Base-by-base conservation (phyloP, 30 jellyfish, hydroid and myxozoan species). In the Pseudorhiza aurosa region DNA sequence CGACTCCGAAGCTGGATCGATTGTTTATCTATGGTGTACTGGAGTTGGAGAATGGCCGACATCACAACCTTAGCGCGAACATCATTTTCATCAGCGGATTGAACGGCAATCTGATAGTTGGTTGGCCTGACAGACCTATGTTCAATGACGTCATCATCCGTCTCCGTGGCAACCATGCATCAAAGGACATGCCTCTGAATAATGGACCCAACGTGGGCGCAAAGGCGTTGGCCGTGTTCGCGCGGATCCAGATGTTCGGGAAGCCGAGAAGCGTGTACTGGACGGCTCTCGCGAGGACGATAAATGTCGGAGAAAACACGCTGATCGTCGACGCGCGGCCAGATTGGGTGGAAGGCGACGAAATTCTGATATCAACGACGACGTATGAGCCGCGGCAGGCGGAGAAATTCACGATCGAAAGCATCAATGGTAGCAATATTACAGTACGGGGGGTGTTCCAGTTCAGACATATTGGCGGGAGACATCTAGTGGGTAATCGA, bases 331-430 rank as follows among this genome's bases (percentile, higher is more conserved):
- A 65, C 25, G 85, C 72, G 37, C 72, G 77, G 11, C 88, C 87
- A 17, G 97, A 93, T 32, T 93, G 99, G 99, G 80, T 63, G 27
- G 88, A 57, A 14, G 97, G 96, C 2, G 97, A 86, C 60, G 92
- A 74, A 50, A 87, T 93, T 12, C 78, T 82, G 59, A 76, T 93
- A 1, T 79, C 99, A 8, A 84, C 99, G 15, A 36, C 97, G 0
- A 77, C 96, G 2, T 87, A 79, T 40, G 97, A 80, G 63, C 88
- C 99, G 30, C 36, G 82, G 42, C 90, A 93, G 75, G 88, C 93
- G n/a, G 99, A 93, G 73, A 87, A 79, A 58, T 87, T 79, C 77
- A 75, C 47, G 8, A 87, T 93, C 47, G 76, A 49, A 30, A 64
- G 76, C 15, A 72, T 85, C 70, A 26, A 42, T 65, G 88, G 91